Percentiles rank a stretch among this genome's conserved stretches.
Conservation (phyloP, 2,797 vertebrate species). For the Cuculus canorus region DNA sequence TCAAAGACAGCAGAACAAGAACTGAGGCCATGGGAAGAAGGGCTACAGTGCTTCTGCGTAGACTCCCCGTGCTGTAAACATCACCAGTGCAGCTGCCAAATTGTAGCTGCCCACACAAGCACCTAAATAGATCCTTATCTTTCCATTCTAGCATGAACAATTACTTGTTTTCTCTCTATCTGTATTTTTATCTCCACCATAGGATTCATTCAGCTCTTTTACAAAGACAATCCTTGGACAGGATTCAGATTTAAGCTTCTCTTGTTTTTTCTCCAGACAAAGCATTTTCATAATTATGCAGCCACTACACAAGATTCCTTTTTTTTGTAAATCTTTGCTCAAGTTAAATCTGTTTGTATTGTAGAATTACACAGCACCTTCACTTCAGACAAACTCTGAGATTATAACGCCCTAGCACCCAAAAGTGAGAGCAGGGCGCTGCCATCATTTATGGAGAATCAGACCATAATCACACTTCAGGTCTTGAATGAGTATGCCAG, state of each 20-base stretch:
- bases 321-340: neutral
- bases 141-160: neutral
- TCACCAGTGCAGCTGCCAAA: neutral
- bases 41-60: neutral
- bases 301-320: constrained; percentile 13
- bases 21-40: neutral
- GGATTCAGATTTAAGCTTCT: neutral
- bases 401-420: neutral
- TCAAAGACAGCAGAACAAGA: neutral
- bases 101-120: neutral
- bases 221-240: constrained; percentile 31
- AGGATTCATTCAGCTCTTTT: constrained; percentile 1
- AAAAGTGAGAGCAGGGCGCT: neutral
- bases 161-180: constrained; percentile 17
- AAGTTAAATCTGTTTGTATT: neutral
- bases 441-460: neutral
- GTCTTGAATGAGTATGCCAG: neutral
- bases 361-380: neutral
- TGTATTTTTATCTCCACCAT: constrained; percentile 15
- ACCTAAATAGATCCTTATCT: neutral
- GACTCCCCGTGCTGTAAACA: neutral
- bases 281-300: neutral
- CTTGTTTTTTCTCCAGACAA: neutral
- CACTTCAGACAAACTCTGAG: neutral
- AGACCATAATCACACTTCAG: neutral